Conservation (phyloP, 2,797 vertebrate genomes). For the Poeciliopsis paucimaculata region DNA sequence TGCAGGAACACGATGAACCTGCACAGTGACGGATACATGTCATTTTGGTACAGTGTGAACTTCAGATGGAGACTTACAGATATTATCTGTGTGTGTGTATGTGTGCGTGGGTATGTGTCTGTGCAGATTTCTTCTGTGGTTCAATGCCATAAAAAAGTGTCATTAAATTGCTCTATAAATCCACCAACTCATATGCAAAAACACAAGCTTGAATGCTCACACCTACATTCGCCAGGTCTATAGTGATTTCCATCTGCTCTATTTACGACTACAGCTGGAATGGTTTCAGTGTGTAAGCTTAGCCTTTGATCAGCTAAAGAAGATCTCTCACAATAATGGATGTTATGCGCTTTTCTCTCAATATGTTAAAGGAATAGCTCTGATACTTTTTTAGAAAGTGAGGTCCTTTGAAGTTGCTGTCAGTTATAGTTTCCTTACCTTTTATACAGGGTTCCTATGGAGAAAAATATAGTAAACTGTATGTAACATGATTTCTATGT, state of each 20-base stretch:
- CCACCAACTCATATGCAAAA: conserved; percentile 8
- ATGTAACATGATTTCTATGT: not conserved
- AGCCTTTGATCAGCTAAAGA: conserved; percentile 59
- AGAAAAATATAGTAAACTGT: not conserved
- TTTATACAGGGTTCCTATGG: not conserved
- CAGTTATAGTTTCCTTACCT: not conserved
- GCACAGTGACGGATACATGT: conserved; percentile 48
- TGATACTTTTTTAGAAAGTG: not conserved
- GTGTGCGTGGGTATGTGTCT: not conserved
- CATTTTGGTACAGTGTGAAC: conserved; percentile 21
- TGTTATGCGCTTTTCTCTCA: conserved; percentile 24
- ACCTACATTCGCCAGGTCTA: conserved; percentile 4
- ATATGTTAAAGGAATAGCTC: conserved; percentile 46
- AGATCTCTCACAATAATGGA: not conserved
- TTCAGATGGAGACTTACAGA: conserved; percentile 26
- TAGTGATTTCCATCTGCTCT: conserved; percentile 30
- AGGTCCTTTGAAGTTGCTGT: not conserved
- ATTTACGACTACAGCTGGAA: conserved; percentile 42
- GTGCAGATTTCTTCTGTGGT: not conserved
- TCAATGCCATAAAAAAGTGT: conserved; percentile 3
- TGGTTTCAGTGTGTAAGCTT: conserved; percentile 42
- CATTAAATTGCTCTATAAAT: conserved; percentile 5
- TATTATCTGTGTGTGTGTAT: not conserved
- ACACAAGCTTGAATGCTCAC: not conserved
- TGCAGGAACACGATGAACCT: conserved; percentile 45